Percentiles rank a stretch among this genome's conserved stretches.
Conservation (phyloP, 92 coral and sea anemone species). For the Epizoanthus scotinus region DNA sequence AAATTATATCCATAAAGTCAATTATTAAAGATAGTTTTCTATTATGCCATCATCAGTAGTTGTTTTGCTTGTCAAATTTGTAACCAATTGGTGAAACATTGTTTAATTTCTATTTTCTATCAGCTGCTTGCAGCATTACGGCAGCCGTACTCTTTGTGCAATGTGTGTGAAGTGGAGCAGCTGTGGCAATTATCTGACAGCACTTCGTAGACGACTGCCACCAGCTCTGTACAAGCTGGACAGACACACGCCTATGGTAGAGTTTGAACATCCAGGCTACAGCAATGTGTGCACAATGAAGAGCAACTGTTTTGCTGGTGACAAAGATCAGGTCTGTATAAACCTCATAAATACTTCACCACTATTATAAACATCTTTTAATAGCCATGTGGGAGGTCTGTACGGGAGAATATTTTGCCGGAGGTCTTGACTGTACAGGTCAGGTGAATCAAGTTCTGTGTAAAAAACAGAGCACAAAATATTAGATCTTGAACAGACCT, state of each 20-base stretch:
- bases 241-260: slow-evolving; percentile 68
- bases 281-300: slow-evolving; percentile 93
- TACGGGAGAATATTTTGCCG: no score
- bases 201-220: slow-evolving; percentile 84
- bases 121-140: slow-evolving; percentile 79
- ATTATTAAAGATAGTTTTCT: no score
- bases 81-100: no score
- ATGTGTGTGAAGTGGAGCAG: slow-evolving; percentile 94
- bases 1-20: no score
- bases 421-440: no score
- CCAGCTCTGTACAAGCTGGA: slow-evolving; percentile 87
- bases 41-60: no score
- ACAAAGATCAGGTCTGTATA: slow-evolving; percentile 78
- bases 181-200: slow-evolving; percentile 82
- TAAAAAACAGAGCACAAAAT: no score
- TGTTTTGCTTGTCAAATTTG: no score
- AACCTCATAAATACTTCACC: background rate
- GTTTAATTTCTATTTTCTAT: background rate
- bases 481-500: no score
- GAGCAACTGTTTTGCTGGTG: slow-evolving; percentile 96
- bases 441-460: no score
- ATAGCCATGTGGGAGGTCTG: no score
- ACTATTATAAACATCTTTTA: no score
- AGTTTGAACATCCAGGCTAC: slow-evolving; percentile 95
- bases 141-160: slow-evolving; percentile 74